Percentiles rank a stretch among this genome's conserved stretches.
These are phyloP conservation scores for Itoplectis maculator DNA, from an alignment of 2,888 invertebrate genomes.

Conservation along the genomic window DNA sequence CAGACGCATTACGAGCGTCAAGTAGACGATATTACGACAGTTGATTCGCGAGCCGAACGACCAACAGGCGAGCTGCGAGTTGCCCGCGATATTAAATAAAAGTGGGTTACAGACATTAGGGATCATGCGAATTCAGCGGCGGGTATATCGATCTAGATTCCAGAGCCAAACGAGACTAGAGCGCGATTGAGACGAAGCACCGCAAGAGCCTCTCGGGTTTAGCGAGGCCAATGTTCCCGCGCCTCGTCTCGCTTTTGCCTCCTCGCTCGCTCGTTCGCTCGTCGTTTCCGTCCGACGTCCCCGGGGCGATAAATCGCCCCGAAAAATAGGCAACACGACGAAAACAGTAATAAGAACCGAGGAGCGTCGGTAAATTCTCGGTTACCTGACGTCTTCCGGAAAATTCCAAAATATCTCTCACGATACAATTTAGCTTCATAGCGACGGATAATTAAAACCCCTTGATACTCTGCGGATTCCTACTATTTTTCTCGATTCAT, in stretches of 20 bases:
- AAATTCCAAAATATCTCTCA: too few species aligned
- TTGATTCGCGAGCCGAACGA: constrained; percentile 21
- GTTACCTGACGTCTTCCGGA: too few species aligned
- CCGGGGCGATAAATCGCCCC: constrained; percentile 16
- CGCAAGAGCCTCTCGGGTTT: constrained; percentile 56
- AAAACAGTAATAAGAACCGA: constrained; percentile 2
- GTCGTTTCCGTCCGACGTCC: neutral
- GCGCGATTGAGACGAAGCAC: constrained; percentile 63
- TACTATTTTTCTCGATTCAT: too few species aligned
- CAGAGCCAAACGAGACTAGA: constrained; percentile 59
- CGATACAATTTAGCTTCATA: too few species aligned
- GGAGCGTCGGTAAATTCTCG: constrained; percentile 14
- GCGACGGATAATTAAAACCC: too few species aligned
- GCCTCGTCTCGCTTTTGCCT: constrained; percentile 37
- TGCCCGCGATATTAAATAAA: constrained; percentile 55
- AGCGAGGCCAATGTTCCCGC: constrained; percentile 52
- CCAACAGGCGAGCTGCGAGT: neutral
- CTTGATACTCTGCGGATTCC: too few species aligned
- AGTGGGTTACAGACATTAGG: constrained; percentile 65
- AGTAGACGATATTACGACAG: constrained; percentile 22
- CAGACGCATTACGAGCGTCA: constrained; percentile 47
- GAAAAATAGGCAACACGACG: constrained; percentile 15
- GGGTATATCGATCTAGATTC: constrained; percentile 67
- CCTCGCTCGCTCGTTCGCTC: neutral
- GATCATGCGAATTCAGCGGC: constrained; percentile 47